Conservation (phyloP, 2,888 invertebrate species). For the Archaeoteleia sp. region DNA sequence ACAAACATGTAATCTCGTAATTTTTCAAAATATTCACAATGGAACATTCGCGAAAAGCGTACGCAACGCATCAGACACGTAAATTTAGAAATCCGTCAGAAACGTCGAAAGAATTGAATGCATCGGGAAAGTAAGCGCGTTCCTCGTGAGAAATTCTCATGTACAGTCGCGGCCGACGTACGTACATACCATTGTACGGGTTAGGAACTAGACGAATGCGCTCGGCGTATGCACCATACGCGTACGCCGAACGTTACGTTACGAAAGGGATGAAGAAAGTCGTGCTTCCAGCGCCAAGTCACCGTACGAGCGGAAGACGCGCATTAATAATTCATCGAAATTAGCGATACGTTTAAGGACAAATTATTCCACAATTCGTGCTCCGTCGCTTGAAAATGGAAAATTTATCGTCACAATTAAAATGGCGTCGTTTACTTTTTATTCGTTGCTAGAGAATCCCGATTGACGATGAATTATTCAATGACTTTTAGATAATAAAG, state of each 20-base stretch:
- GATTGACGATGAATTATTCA: too few species aligned
- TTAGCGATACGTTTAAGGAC: conserved; percentile 15
- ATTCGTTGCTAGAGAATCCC: too few species aligned
- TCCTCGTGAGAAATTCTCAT: conserved; percentile 52
- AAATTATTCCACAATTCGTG: conserved; percentile 10
- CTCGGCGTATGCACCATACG: conserved; percentile 10
- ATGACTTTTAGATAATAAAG: too few species aligned
- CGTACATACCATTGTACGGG: conserved; percentile 37
- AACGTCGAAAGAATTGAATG: conserved; percentile 50
- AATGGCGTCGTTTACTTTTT: too few species aligned
- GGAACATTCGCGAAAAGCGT: conserved; percentile 32
- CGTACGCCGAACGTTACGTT: conserved; percentile 32
- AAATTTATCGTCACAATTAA: conserved; percentile 12
- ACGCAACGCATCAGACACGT: too few species aligned
- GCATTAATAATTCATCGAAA: conserved; percentile 26
- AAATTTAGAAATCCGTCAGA: conserved; percentile 48
- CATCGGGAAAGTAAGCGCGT: conserved; percentile 52
- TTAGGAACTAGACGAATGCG: conserved; percentile 27
- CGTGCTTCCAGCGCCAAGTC: conserved; percentile 8
- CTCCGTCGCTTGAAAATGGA: not conserved
- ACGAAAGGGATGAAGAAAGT: conserved; percentile 41
- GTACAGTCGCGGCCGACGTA: conserved; percentile 28
- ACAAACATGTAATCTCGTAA: too few species aligned
- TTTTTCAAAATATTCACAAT: conserved; percentile 25
- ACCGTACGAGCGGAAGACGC: conserved; percentile 1